These are phyloP conservation scores for Serilophus lunatus DNA, from an alignment of 2,113 vertebrate genomes.

Conservation along the genomic window DNA sequence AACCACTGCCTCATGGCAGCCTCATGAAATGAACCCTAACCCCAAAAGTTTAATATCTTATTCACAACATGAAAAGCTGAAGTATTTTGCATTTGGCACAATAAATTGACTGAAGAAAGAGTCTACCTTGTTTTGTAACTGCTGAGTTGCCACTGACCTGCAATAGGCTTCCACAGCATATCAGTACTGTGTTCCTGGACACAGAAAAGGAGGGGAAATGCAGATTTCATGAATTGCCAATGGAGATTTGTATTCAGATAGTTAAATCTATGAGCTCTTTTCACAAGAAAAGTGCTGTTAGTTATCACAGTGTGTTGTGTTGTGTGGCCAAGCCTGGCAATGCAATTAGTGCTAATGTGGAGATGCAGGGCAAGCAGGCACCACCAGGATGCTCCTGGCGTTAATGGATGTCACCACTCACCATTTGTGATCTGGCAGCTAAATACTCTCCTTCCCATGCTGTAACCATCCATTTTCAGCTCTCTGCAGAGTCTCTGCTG, in stretches of 20 bases:
- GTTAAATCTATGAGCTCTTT: neutral
- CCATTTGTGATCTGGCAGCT: neutral
- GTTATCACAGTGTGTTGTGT: fast-evolving
- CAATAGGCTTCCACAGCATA: neutral
- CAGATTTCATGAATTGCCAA: neutral
- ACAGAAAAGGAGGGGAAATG: neutral
- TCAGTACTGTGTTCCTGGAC: fast-evolving
- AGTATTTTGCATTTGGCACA: neutral
- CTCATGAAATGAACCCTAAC: neutral
- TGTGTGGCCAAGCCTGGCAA: neutral
- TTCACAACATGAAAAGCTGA: neutral
- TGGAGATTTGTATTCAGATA: neutral
- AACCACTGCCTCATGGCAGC: neutral
- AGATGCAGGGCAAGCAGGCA: neutral
- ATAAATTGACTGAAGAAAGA: neutral
- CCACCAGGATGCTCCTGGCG: fast-evolving
- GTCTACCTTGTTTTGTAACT: neutral
- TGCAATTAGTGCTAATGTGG: neutral
- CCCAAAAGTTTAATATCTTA: neutral
- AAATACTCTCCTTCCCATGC: neutral
- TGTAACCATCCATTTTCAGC: neutral
- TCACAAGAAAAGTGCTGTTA: neutral
- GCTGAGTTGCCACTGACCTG: neutral
- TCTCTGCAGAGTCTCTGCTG: neutral
- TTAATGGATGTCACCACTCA: neutral